Base-by-base conservation (phyloP, 1,140 invertebrate genomes). In the Saccostrea cuccullata region DNA sequence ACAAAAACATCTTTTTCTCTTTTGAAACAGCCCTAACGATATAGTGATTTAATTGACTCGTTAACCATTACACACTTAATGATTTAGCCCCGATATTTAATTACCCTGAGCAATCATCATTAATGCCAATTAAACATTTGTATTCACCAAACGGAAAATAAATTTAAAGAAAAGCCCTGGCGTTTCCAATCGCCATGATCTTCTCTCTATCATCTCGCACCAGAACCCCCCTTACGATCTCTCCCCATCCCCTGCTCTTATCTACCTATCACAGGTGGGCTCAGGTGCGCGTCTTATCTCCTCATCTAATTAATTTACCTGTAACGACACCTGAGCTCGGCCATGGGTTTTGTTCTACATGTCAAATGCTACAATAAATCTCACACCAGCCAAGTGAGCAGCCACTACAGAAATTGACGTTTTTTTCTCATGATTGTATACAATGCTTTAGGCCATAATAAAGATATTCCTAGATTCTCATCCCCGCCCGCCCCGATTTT, bases 241-340 rank as follows among this genome's bases (percentile, higher is more conserved):
- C 26, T 11, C 70, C 26, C 26, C 26, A 23, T 36, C 9, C 11
- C 30, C 30, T 36, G 30, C 30, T 36, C 30, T 36, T 77, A 77
- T 36, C 70, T 77, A 12, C 13, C 23, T 30, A 4, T 36, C 15
- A n/a, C 70, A 77, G 70, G 70, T 77, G 30, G 30, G 30, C 70
- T 77, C 70, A 77, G 70, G 70, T 77, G 70, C 30, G 30, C 26
- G 9, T 13, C 70, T 77, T 77, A 77, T 77, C 70, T 77, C 13
- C 36, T 77, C 30, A 77, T 77, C 70, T 77, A 77, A 77, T 77
- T 77, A 77, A 77, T 77, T 77, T 77, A 77, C 70, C 70, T 77
- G 70, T 36, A 5, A 13, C 11, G 70, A 26, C 70, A 77, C 70
- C 70, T 77, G 70, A 77, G 26, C 26, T 26, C 13, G 2, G 6